Percentiles rank a stretch among this genome's conserved stretches.
These are phyloP conservation scores for Escarpia spicata DNA, from an alignment of 2,888 invertebrate species.

Conservation along the genomic window DNA sequence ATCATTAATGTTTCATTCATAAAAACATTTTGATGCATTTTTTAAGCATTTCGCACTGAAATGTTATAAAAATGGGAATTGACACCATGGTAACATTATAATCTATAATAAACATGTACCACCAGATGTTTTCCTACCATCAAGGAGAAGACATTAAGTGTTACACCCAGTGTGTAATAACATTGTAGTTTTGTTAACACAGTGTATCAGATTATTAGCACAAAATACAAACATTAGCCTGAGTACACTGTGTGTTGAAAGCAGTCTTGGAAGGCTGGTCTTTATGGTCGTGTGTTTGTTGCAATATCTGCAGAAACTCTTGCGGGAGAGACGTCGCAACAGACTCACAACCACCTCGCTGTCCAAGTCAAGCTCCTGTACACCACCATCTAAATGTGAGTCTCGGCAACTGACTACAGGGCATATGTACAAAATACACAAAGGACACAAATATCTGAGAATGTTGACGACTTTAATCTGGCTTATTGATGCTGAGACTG, in stretches of 20 bases:
- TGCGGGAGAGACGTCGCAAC: neutral
- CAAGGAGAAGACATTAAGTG: neutral
- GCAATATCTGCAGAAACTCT: neutral
- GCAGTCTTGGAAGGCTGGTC: neutral
- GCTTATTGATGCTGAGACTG: too few species aligned
- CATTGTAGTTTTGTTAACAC: neutral
- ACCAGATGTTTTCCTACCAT: neutral
- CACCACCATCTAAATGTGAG: neutral
- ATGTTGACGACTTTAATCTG: too few species aligned
- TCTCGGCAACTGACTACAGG: neutral
- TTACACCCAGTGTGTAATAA: neutral
- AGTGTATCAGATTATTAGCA: neutral
- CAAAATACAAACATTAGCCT: neutral
- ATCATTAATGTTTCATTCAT: neutral
- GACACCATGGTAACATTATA: neutral
- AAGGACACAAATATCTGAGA: neutral
- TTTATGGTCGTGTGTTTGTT: neutral
- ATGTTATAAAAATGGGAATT: neutral
- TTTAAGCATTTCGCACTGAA: neutral
- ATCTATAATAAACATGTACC: neutral
- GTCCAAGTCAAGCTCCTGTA: neutral
- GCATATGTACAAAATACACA: neutral
- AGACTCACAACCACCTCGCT: neutral
- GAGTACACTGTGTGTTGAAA: neutral
- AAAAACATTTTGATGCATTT: neutral